phyloP scores from a whole-genome alignment of 2,113 vertebrate genomes.

The Heterotilapia buettikoferi region DNA sequence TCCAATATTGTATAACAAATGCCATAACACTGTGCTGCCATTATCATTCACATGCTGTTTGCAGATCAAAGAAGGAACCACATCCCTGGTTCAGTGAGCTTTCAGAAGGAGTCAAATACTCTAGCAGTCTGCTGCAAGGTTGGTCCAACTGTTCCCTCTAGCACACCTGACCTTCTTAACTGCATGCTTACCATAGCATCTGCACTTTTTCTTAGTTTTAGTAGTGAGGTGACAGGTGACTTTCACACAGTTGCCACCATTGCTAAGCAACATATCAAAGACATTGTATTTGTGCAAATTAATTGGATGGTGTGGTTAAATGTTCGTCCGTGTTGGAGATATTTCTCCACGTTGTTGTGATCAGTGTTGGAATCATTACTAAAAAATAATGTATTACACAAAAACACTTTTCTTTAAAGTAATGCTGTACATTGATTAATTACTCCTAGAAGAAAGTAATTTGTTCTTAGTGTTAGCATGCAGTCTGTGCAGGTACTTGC shows the following conservation, averaged over 20 bases:
- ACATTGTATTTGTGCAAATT: neutral
- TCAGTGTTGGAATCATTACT: neutral
- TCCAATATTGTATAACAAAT: neutral
- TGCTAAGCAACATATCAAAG: neutral
- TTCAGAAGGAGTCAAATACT: slow-evolving; percentile 72
- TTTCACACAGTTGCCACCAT: neutral
- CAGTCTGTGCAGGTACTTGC: neutral
- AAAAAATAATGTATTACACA: fast-evolving
- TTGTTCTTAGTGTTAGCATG: neutral
- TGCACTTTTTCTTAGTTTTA: fast-evolving
- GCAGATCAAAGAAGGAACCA: slow-evolving; percentile 36
- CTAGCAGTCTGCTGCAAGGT: slow-evolving; percentile 89
- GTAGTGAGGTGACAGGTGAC: neutral
- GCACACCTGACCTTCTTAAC: neutral
- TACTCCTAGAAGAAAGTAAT: neutral
- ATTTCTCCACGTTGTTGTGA: neutral
- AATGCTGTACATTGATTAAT: neutral
- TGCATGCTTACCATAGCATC: neutral
- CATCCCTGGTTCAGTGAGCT: slow-evolving; percentile 79
- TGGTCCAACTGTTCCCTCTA: neutral
- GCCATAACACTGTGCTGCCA: neutral
- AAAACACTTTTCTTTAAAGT: neutral
- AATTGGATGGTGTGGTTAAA: neutral
- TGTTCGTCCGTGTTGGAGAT: neutral
- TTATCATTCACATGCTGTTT: neutral